phyloP scores from a whole-genome alignment of 2,113 vertebrate genomes.

The Nerophis lumbriciformis region DNA sequence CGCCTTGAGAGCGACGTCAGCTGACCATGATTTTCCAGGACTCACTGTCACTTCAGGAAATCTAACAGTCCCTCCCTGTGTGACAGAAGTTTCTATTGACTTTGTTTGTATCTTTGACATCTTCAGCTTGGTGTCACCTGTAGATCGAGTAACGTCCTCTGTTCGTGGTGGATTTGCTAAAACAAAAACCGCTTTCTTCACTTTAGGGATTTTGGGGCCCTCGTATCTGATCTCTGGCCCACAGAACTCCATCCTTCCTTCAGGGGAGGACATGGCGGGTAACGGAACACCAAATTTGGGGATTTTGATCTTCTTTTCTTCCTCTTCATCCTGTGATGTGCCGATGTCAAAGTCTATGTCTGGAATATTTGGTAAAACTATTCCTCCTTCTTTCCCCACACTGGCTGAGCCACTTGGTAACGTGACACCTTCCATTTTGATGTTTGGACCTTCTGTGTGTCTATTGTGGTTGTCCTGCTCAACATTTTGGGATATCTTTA shows the following conservation, averaged over 20 bases:
- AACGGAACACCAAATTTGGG: conserved; percentile 73
- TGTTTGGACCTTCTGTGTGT: conserved; percentile 21
- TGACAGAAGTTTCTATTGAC: conserved; percentile 27
- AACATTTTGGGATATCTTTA: conserved; percentile 26
- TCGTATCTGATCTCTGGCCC: conserved; percentile 56
- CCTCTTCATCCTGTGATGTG: conserved; percentile 45
- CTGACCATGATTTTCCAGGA: conserved; percentile 41
- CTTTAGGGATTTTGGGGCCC: conserved; percentile 62
- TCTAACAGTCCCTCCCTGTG: conserved; percentile 33
- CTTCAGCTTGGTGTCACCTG: conserved; percentile 42
- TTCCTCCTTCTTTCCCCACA: conserved; percentile 19
- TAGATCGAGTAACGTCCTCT: conserved; percentile 35
- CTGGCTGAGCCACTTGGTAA: conserved; percentile 19
- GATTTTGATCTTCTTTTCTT: conserved; percentile 69
- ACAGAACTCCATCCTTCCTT: conserved; percentile 31
- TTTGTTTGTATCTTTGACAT: conserved; percentile 69
- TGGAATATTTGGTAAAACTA: conserved; percentile 45
- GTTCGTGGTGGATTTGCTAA: conserved; percentile 58
- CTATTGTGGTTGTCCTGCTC: conserved; percentile 26
- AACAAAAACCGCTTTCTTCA: conserved; percentile 72
- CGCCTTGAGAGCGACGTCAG: conserved; percentile 35
- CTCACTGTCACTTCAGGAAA: conserved; percentile 71
- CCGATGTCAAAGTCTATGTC: conserved; percentile 65
- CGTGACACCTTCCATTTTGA: conserved; percentile 15
- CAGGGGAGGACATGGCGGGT: conserved; percentile 59